These are phyloP conservation scores for Nymphicus hollandicus DNA, from an alignment of 2,113 vertebrate genomes.

Conservation along the genomic window DNA sequence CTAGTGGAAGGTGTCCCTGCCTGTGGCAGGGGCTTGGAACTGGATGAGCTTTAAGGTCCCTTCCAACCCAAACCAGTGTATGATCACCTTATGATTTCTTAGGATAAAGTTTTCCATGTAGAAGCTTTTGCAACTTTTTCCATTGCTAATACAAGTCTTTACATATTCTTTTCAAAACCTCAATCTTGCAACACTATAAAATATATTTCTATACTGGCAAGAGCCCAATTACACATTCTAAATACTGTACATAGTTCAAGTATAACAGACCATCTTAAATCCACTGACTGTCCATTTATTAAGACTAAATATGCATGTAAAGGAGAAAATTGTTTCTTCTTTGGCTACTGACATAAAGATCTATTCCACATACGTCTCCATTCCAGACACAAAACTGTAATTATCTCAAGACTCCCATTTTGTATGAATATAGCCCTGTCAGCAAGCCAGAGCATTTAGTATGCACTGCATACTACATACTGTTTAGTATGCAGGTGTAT, in stretches of 20 bases:
- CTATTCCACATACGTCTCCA: neutral
- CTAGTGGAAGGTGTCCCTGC: neutral
- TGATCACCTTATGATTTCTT: neutral
- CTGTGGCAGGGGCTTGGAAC: neutral
- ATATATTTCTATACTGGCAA: neutral
- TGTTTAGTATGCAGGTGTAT: neutral
- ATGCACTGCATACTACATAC: neutral
- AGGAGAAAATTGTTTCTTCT: neutral
- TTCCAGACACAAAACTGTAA: slow-evolving; percentile 19
- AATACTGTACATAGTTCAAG: neutral
- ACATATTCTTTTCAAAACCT: neutral
- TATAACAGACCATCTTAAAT: neutral
- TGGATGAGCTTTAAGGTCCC: neutral
- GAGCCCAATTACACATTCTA: neutral
- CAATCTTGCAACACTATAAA: neutral
- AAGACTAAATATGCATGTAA: neutral
- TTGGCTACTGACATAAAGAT: neutral
- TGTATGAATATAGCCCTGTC: neutral
- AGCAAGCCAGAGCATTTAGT: slow-evolving; percentile 10
- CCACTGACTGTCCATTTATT: neutral
- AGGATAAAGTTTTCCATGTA: neutral
- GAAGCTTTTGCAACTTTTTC: neutral
- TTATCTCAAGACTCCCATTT: slow-evolving; percentile 3
- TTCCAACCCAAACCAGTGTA: neutral
- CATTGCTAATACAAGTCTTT: neutral